These are phyloP conservation scores for Amblyopsis hoosieri DNA, from an alignment of 2,797 vertebrate species.

Conservation along the genomic window DNA sequence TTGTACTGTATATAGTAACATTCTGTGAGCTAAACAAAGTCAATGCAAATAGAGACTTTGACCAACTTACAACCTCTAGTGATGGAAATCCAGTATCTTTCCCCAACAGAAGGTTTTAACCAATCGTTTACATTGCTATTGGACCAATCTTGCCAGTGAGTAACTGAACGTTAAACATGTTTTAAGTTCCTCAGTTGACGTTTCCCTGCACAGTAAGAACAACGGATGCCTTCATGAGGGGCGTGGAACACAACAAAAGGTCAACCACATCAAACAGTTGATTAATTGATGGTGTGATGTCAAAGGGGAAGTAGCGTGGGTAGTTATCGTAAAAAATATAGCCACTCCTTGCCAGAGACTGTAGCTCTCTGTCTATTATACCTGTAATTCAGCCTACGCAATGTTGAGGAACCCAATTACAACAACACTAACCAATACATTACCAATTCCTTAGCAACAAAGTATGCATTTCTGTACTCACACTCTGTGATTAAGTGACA, in stretches of 20 bases:
- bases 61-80: no score
- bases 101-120: no score
- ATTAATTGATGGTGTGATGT: conserved; percentile 56
- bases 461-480: conserved; percentile 44
- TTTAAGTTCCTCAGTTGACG: conserved; percentile 52
- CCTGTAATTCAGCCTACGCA: conserved; percentile 40
- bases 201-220: conserved; percentile 36
- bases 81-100: no score
- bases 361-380: conserved; percentile 22
- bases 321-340: conserved; percentile 22
- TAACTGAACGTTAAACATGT: conserved; percentile 18
- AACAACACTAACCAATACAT: conserved; percentile 44
- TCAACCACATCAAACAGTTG: conserved; percentile 64
- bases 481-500: conserved; percentile 31
- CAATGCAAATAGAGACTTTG: no score
- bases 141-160: conserved; percentile 27
- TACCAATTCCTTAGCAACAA: conserved; percentile 61
- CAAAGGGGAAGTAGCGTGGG: conserved; percentile 14
- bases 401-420: conserved; percentile 30
- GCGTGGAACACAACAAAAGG: conserved; percentile 53
- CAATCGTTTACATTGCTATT: neutral
- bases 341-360: conserved; percentile 23
- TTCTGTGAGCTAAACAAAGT: no score
- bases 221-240: conserved; percentile 65
- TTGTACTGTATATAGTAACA: no score